phyloP scores from a whole-genome alignment of 2,113 vertebrate species.

The Chascanopsetta lugubris region DNA sequence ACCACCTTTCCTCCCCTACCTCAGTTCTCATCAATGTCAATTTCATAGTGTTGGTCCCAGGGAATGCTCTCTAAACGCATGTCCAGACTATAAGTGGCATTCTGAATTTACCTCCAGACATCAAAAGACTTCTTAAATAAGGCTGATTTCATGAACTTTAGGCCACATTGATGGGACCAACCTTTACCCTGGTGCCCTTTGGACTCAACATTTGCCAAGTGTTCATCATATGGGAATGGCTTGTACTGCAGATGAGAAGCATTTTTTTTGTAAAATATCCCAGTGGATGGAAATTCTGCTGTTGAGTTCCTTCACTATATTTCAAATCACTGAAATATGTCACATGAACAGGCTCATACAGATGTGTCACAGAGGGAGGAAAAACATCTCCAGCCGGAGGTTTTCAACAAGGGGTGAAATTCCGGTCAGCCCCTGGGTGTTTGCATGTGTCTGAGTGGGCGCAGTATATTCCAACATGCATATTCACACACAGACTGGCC shows the following conservation, averaged over 20 bases:
- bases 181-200: constrained; percentile 51
- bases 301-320: constrained; percentile 35
- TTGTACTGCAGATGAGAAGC: constrained; percentile 6
- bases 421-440: constrained; percentile 54
- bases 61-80: constrained; percentile 56
- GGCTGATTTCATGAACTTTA: constrained; percentile 57
- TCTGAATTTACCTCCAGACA: constrained; percentile 77
- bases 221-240: neutral
- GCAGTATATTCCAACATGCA: constrained; percentile 1
- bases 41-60: constrained; percentile 74
- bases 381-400: constrained; percentile 40
- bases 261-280: constrained; percentile 25
- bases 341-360: constrained; percentile 33
- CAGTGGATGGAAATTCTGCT: neutral
- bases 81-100: constrained; percentile 58
- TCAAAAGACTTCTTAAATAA: constrained; percentile 71
- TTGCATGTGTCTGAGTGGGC: constrained; percentile 26
- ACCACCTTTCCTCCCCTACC: constrained; percentile 50
- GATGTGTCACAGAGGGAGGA: constrained; percentile 41
- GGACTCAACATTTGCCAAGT: constrained; percentile 29
- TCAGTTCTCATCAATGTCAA: constrained; percentile 80
- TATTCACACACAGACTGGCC: constrained; percentile 26
- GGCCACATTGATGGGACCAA: constrained; percentile 16
- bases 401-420: constrained; percentile 60
- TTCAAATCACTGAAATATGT: constrained; percentile 40